These are phyloP conservation scores for Palythoa grandis DNA, from an alignment of 92 coral and sea anemone genomes.

Conservation along the genomic window DNA sequence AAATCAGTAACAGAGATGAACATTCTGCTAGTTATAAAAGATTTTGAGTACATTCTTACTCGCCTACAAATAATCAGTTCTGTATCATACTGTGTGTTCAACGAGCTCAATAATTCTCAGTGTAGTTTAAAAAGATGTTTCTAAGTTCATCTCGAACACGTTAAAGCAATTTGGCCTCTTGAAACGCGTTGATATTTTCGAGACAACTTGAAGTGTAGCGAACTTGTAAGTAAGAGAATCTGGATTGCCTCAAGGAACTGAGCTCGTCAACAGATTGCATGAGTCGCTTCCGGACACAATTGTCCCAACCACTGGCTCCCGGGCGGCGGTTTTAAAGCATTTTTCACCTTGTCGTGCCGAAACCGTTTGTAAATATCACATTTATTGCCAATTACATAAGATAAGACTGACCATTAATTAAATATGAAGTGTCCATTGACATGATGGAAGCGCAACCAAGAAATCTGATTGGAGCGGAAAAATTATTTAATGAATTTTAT, in stretches of 20 bases:
- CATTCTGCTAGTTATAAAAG: not conserved
- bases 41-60: conserved; percentile 41
- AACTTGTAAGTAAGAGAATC: conserved; percentile 35
- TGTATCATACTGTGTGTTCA: not conserved
- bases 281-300: conserved; percentile 47
- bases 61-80: conserved; percentile 51
- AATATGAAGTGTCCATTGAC: conserved; percentile 95
- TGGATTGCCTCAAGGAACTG: conserved; percentile 47
- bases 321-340: conserved; percentile 86
- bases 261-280: conserved; percentile 47
- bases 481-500: conserved; percentile 81
- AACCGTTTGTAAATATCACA: conserved; percentile 95
- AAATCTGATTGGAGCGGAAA: conserved; percentile 84
- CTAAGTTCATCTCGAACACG: not conserved
- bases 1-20: not conserved
- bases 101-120: not conserved
- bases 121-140: too few species aligned
- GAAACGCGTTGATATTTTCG: conserved; percentile 12
- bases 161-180: not conserved
- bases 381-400: conserved; percentile 97
- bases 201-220: conserved; percentile 15
- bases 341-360: conserved; percentile 97
- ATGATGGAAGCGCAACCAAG: conserved; percentile 48
- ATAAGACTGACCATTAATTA: conserved; percentile 92
- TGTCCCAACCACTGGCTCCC: conserved; percentile 52